Conservation (phyloP, 1,140 invertebrate genomes). For the honey bee (Apis mellifera) region Amel_HAv3.1 CM009942.2:4433001-4433500, state of each 20-base stretch:
- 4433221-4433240: conserved; percentile 79
- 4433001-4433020: background rate
- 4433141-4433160: conserved; percentile 77
- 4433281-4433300: conserved; percentile 66
- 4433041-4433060: conserved; percentile 47
- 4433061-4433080: conserved; percentile 73
- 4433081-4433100: conserved; percentile 74
- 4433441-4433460: background rate
- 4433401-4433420: background rate
- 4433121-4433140: conserved; percentile 74
- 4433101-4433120: conserved; percentile 76
- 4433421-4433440: conserved; percentile 35
- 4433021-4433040: conserved; percentile 26
- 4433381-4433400: conserved; percentile 37
- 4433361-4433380: conserved; percentile 24
- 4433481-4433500: background rate
- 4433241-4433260: conserved; percentile 79
- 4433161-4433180: conserved; percentile 80
- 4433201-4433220: conserved; percentile 80
- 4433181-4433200: conserved; percentile 74
- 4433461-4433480: conserved; percentile 6
- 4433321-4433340: background rate
- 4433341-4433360: background rate
- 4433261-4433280: conserved; percentile 67
- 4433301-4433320: conserved; percentile 5